A percentile compares a stretch with the other conserved stretches of the same genome.
Evolutionary conservation across 2,113 vertebrate genomes (phyloP).

Genomic region (Bombycilla garrulus): DNA sequence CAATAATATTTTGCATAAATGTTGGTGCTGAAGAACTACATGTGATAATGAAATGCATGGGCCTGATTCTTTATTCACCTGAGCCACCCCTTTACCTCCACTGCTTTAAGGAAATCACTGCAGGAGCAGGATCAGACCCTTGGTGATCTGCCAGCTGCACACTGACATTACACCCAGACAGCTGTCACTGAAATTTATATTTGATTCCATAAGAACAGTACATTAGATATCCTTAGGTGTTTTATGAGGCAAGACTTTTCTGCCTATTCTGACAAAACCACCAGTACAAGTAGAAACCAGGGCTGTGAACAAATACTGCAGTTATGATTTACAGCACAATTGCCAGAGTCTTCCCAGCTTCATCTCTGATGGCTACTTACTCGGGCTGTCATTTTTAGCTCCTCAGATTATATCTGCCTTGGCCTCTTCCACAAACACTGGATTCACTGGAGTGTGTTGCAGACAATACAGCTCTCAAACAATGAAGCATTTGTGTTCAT

Average conservation of each 20-base stretch:
- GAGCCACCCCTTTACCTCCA: background rate
- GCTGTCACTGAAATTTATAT: background rate
- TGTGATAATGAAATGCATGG: background rate
- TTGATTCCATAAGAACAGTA: background rate
- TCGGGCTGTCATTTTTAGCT: constrained; percentile 33
- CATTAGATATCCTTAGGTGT: background rate
- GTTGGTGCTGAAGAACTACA: background rate
- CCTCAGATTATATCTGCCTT: constrained; percentile 28
- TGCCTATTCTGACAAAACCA: background rate
- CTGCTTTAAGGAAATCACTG: background rate
- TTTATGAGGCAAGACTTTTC: constrained; percentile 11
- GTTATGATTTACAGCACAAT: constrained; percentile 36
- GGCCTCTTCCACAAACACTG: constrained; percentile 34
- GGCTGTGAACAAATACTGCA: constrained; percentile 15
- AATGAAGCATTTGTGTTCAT: constrained; percentile 51
- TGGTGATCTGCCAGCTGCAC: background rate
- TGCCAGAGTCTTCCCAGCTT: background rate
- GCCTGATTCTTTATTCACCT: background rate
- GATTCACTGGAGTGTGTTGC: constrained; percentile 46
- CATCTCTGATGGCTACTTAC: constrained; percentile 16
- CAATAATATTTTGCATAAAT: background rate
- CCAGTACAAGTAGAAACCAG: background rate
- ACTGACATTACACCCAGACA: background rate
- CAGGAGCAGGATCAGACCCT: background rate
- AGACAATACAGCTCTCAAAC: constrained; percentile 29